Conservation (phyloP, 2,888 invertebrate species). For the Notodonta ziczac region DNA sequence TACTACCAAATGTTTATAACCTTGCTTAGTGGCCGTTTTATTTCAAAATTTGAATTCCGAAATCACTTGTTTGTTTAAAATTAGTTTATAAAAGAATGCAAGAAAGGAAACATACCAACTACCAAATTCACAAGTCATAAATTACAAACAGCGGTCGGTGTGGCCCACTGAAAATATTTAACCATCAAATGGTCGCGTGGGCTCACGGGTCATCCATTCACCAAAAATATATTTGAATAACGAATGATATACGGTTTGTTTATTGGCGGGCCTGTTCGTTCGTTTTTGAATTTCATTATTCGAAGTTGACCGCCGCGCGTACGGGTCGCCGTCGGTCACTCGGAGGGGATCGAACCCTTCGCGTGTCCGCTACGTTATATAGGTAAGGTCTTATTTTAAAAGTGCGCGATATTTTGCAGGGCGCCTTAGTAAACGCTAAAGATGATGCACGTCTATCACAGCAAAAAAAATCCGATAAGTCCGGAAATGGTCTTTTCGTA, state of each 20-base stretch:
- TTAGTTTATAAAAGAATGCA: conserved; percentile 19
- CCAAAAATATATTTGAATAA: conserved; percentile 80
- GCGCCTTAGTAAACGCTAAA: no score
- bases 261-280: conserved; percentile 81
- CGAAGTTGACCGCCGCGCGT: conserved; percentile 71
- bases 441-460: no score
- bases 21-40: not conserved
- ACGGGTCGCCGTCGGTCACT: conserved; percentile 76
- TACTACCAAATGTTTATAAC: not conserved
- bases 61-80: not conserved
- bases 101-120: conserved; percentile 41
- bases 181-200: conserved; percentile 81
- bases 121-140: conserved; percentile 72
- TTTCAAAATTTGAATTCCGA: no score
- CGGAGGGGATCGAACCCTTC: conserved; percentile 69
- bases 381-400: no score
- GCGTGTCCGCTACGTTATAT: conserved; percentile 67
- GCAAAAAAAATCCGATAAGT: no score
- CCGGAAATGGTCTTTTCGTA: no score
- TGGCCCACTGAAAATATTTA: conserved; percentile 82
- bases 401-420: no score
- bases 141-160: conserved; percentile 66
- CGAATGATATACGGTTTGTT: conserved; percentile 84
- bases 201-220: conserved; percentile 81
- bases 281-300: conserved; percentile 79